A percentile compares a stretch with the other conserved stretches of the same genome.
Evolutionary conservation across 2,797 vertebrate species (phyloP).

Genomic region (Gallinago stenura): DNA sequence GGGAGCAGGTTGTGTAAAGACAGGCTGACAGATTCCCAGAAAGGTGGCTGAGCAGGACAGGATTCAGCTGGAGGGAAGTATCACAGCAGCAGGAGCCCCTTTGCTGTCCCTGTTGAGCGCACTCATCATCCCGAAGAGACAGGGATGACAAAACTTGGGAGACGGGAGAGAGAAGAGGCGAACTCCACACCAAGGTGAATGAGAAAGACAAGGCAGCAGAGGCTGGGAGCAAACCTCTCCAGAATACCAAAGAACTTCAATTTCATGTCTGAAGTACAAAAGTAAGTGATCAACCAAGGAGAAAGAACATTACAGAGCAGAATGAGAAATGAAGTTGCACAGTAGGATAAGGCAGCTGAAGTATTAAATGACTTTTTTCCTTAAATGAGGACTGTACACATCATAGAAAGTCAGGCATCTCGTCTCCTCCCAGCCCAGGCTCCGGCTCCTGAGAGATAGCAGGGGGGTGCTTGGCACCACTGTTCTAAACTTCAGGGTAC

Average conservation of each 20-base stretch:
- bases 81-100: background rate
- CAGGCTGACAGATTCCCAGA: background rate
- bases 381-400: slow-evolving; percentile 6
- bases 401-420: background rate
- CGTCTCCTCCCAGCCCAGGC: background rate
- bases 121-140: background rate
- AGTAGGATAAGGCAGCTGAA: slow-evolving; percentile 34
- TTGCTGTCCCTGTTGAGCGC: background rate
- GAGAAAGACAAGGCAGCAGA: background rate
- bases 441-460: background rate
- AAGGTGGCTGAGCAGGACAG: background rate
- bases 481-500: background rate
- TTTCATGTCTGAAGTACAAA: slow-evolving; percentile 64
- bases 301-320: slow-evolving; percentile 68
- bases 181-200: slow-evolving; percentile 16
- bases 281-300: slow-evolving; percentile 67
- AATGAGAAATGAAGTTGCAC: slow-evolving; percentile 67
- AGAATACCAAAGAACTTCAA: slow-evolving; percentile 67
- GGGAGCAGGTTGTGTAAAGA: background rate
- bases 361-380: slow-evolving; percentile 57
- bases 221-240: slow-evolving; percentile 21
- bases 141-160: background rate
- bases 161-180: background rate
- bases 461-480: background rate
- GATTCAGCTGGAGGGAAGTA: background rate